Evolutionary conservation across 2,888 invertebrate genomes (phyloP), one percentile per base, ranked within the genome.

Genomic region (Iselma pallidipennis): DNA sequence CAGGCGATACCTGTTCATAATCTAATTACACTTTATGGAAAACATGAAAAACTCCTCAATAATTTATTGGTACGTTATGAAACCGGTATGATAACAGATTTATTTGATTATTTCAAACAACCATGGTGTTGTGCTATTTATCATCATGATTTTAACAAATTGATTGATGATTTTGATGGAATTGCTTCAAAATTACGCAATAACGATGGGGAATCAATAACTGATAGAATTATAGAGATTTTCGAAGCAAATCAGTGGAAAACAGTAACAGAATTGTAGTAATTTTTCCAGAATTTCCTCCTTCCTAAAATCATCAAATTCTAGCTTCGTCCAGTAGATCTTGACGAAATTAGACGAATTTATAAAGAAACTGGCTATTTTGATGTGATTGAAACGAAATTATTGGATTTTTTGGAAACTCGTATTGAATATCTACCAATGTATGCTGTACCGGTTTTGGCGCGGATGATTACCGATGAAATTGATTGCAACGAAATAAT

Each of bases 31-130:
- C 75, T 93, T 31, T 92, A 88, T 77, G 92, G 91, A 0, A 87
- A 89, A 67, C 92, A 93, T 76, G 91, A 92, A 71, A 84, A 85
- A 21, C 81, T 89, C 71, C 83, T 92, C 62, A 89, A 92, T 78
- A 88, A 90, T 72, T 72, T 93, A 33, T 81, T 86, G 52, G 75
- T 81, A 16, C 84, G 90, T 58, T 90, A 85, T 76, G 81, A 86
- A 81, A 81, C 85, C 78, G 81, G 85, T 1, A 78, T 86, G 61
- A 88, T 93, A 31, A 79, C 82, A 0, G 91, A 93, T 75, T 83
- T 91, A 5, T 90, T 83, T 75, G 83, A 85, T 5, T 90, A 85
- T 80, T 91, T 91, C 80, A 82, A 82, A 7, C 85, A 88, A 68
- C 86, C 89, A 1, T 90, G 90, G 89, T 83, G 86, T 61, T 83